Percentiles rank a stretch among this genome's conserved stretches.
Conservation (phyloP, 2,113 vertebrate genomes). For the Rissa tridactyla region DNA sequence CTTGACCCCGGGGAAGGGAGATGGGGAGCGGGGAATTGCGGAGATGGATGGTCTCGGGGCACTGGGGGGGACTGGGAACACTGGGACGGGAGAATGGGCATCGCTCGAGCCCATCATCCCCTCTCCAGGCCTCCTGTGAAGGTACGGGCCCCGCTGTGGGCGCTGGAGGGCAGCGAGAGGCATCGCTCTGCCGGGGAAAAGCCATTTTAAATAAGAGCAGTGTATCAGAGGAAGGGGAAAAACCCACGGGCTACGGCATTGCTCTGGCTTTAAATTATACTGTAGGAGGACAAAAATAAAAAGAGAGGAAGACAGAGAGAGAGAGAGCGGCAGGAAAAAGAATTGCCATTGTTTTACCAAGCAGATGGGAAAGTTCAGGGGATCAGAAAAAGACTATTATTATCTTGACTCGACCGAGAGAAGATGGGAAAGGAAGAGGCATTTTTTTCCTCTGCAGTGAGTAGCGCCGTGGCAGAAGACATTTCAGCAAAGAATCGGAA, state of each 20-base stretch:
- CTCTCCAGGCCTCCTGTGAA: not conserved
- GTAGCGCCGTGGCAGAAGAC: conserved; percentile 24
- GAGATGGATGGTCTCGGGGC: rapidly evolving
- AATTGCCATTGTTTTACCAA: conserved; percentile 83
- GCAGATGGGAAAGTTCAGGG: conserved; percentile 83
- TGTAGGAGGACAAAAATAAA: conserved; percentile 74
- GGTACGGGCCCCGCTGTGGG: not conserved
- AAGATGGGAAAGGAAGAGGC: conserved; percentile 71
- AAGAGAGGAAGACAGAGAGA: conserved; percentile 62
- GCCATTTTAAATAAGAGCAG: conserved; percentile 68
- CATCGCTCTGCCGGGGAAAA: conserved; percentile 41
- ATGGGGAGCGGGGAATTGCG: not conserved
- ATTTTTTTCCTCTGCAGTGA: conserved; percentile 39
- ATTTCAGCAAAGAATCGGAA: not conserved
- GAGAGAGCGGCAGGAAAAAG: conserved; percentile 65
- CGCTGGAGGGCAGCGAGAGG: not conserved
- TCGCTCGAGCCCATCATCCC: not conserved
- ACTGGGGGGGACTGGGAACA: not conserved
- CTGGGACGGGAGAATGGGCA: rapidly evolving
- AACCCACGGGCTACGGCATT: conserved; percentile 54
- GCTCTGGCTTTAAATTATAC: conserved; percentile 74
- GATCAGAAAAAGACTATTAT: conserved; percentile 83
- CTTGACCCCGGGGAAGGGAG: not conserved
- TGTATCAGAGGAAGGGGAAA: conserved; percentile 60
- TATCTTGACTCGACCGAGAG: conserved; percentile 74